Percentiles rank a stretch among this genome's conserved stretches.
Conservation (phyloP, 1,140 invertebrate species). For the Homalodisca vitripennis region DNA sequence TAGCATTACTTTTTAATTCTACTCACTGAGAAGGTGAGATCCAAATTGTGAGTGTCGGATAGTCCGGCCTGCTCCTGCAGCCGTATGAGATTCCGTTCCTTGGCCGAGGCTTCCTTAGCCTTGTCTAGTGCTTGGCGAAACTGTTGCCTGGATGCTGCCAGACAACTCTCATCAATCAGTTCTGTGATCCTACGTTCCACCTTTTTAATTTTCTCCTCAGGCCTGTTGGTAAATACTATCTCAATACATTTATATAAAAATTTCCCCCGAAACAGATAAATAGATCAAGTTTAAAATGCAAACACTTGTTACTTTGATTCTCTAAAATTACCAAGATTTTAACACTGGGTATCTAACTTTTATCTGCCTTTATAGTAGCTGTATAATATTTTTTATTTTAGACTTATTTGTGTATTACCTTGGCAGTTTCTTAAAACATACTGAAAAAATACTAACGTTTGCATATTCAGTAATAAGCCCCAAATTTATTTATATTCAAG, state of each 20-base stretch:
- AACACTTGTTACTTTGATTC: too few species aligned
- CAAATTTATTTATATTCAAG: too few species aligned
- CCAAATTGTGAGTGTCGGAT: slow-evolving; percentile 86
- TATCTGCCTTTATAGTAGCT: too few species aligned
- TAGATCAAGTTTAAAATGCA: slow-evolving; percentile 29
- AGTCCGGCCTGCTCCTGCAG: slow-evolving; percentile 88
- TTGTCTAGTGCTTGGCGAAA: slow-evolving; percentile 76
- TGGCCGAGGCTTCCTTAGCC: slow-evolving; percentile 93
- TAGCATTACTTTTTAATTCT: too few species aligned
- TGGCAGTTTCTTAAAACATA: too few species aligned
- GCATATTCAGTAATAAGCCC: too few species aligned
- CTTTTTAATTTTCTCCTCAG: slow-evolving; percentile 81
- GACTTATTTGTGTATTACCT: too few species aligned
- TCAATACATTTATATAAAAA: too few species aligned
- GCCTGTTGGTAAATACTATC: slow-evolving; percentile 59
- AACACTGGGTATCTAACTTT: too few species aligned
- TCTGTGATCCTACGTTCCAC: slow-evolving; percentile 80
- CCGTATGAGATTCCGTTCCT: slow-evolving; percentile 85
- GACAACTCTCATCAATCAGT: slow-evolving; percentile 81
- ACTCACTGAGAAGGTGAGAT: slow-evolving; percentile 88
- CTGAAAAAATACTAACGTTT: too few species aligned
- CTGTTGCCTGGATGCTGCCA: slow-evolving; percentile 57
- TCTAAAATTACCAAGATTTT: too few species aligned
- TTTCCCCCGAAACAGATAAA: slow-evolving; percentile 20
- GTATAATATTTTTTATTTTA: too few species aligned